A percentile compares a stretch with the other conserved stretches of the same genome.
These are phyloP conservation scores for Halichondria panicea DNA, from an alignment of 37 sponge, comb jelly and placozoan genomes.

Conservation along the genomic window DNA sequence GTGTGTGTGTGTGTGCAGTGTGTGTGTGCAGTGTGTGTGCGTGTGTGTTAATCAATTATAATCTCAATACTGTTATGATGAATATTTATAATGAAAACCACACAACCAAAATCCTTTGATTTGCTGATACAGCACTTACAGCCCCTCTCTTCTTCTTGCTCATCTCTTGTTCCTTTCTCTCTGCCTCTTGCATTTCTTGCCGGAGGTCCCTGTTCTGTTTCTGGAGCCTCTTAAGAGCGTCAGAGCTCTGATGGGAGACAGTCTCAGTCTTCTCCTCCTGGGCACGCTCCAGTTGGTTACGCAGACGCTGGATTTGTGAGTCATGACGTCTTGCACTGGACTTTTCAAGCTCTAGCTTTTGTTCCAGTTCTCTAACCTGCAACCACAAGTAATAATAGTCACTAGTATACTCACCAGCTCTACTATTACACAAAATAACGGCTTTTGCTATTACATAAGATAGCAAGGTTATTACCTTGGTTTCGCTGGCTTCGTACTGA, in stretches of 20 bases:
- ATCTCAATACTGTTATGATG: too few species aligned
- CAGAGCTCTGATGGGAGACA: slow-evolving; percentile 35
- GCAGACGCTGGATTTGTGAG: slow-evolving; percentile 62
- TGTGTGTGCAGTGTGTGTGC: too few species aligned
- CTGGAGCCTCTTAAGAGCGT: slow-evolving; percentile 65
- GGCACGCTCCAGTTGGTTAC: slow-evolving; percentile 65
- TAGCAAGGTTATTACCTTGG: slow-evolving; percentile 17
- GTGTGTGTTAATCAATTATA: too few species aligned
- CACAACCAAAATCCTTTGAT: too few species aligned
- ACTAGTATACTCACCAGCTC: not conserved
- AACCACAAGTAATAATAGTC: not conserved
- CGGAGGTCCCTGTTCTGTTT: slow-evolving; percentile 70
- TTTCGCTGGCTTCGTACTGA: slow-evolving; percentile 60
- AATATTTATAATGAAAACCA: too few species aligned
- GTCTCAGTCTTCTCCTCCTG: slow-evolving; percentile 55
- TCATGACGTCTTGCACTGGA: slow-evolving; percentile 70
- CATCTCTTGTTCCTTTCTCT: slow-evolving; percentile 75
- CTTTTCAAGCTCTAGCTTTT: slow-evolving; percentile 78
- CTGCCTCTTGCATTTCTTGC: slow-evolving; percentile 66
- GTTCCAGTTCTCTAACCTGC: slow-evolving; percentile 71
- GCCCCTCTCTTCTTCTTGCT: slow-evolving; percentile 54
- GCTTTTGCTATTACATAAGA: not conserved
- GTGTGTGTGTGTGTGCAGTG: too few species aligned
- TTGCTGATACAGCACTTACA: too few species aligned
- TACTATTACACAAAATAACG: not conserved